Base-by-base conservation (phyloP, 2,113 vertebrate genomes). In the Urocitellus parryii region DNA sequence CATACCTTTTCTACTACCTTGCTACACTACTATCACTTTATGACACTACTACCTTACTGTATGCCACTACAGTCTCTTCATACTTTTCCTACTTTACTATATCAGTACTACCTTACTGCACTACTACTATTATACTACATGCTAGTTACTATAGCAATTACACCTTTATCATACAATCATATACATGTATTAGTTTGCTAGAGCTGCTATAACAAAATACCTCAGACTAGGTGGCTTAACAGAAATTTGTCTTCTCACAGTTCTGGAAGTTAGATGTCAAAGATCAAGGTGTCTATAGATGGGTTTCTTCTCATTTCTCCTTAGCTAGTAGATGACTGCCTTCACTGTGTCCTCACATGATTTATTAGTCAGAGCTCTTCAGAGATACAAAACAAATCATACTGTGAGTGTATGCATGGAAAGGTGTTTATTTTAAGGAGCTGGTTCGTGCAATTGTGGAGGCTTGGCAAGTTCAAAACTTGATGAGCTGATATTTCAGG, bases 391-490 rank as follows among this genome's bases (percentile, higher is more conserved):
- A 80, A 58, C 22, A 53, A 34, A 61, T 11, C 78, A 17, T 32
- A 70, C 20, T 22, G 56, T 86, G 4, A 74, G 12, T 29, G 8
- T 37, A 37, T 67, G n/a, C 53, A 37, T 4, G 68, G 39, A 91
- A 84, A 89, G 42, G 91, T 1, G 8, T 67, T 90, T 93, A 93
- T 86, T 86, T 96, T 65, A 48, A 84, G 48, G 56, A 80, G 68
- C 61, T 79, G 63, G 27, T 11, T 91, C 18, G 32, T n/a, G n/a
- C 7, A 24, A 72, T 51, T 68, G 12, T 34, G 12, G 56, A 82
- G 42, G 1, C 25, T 53, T 68, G 68, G 53, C 74, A 88, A 85
- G 27, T 85, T 48, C 68, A 81, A 96, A 88, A 61, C 65, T 39
- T 91, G 34, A 45, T 61, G 9, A 81, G 11, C 32, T 29, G 22